Base-by-base conservation (phyloP, 2,888 invertebrate genomes). In the Alloscopus bannaensis region DNA sequence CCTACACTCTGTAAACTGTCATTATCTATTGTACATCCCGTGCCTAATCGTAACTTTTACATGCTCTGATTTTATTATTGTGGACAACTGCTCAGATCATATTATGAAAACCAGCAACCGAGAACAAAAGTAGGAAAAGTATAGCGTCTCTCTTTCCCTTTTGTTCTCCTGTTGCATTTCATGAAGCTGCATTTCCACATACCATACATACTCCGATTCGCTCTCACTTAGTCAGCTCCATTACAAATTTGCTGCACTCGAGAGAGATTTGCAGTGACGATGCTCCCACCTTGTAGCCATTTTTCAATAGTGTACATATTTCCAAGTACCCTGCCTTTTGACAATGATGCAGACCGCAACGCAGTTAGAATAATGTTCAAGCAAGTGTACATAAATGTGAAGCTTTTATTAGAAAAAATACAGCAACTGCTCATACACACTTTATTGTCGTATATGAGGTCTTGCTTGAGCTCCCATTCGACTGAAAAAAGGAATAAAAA, bases 51-150 rank as follows among this genome's bases (percentile, higher is more conserved):
- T n/a, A 40, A 22, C 68, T 1, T 64, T 24, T 42, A 40, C 42
- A 36, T 36, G 20, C 31, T 69, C 3, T 55, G 45, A 42, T 22
- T 59, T 71, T 52, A 31, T 69, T 69, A 18, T 50, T 24, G 28
- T 36, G 50, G 71, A 72, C 72, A 72, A 72, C 72, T 72, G 72
- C 64, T 72, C 72, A 72, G 26, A 64, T 64, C 42, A 64, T 28
- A 28, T 50, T 50, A 64, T 64, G 20, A 16, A 8, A 16, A 29
- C n/a, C 29, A 66, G 42, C n/a, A n/a, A n/a, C n/a, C 18, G 24
- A 60, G 31, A 4, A 31, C 20, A 22, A 50, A 18, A 26, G 57
- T 28, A 57, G 29, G n/a, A 45, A 45, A 45, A 45, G 45, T 36
- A 13, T 36, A n/a, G 36, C 13, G 36, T 36, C 6, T 16, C 45